phyloP scores from a whole-genome alignment of 2,888 invertebrate genomes.

The Tortricodes alternella region DNA sequence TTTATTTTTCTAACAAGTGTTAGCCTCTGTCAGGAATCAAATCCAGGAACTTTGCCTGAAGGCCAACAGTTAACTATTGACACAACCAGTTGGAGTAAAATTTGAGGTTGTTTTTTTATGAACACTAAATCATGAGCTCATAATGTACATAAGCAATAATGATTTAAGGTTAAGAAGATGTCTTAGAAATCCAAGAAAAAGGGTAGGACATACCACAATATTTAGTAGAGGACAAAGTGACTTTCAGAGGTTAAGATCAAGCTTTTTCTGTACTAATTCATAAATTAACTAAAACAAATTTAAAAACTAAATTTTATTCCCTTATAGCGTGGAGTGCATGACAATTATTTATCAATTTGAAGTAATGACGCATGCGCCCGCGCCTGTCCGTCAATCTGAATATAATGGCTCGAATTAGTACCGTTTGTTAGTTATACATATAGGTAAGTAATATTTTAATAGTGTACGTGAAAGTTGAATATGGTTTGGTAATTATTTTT shows the following conservation, averaged over 20 bases:
- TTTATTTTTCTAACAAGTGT: no score
- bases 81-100: no score
- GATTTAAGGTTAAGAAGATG: no score
- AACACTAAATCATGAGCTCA: no score
- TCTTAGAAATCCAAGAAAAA: no score
- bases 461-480: constrained; percentile 13
- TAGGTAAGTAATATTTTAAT: constrained; percentile 29
- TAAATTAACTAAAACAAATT: not conserved
- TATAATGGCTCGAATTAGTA: constrained; percentile 63
- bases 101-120: no score
- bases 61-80: no score
- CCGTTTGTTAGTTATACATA: constrained; percentile 40
- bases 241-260: not conserved
- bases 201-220: no score
- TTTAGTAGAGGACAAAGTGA: no score
- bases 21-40: no score
- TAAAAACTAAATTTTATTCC: not conserved
- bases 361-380: constrained; percentile 58
- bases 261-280: not conserved
- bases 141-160: no score
- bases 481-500: not conserved
- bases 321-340: constrained; percentile 47
- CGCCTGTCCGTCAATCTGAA: constrained; percentile 35
- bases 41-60: no score
- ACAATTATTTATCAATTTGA: constrained; percentile 76